phyloP scores from a whole-genome alignment of 2,888 invertebrate genomes.

The Drosophila picticornis region DNA sequence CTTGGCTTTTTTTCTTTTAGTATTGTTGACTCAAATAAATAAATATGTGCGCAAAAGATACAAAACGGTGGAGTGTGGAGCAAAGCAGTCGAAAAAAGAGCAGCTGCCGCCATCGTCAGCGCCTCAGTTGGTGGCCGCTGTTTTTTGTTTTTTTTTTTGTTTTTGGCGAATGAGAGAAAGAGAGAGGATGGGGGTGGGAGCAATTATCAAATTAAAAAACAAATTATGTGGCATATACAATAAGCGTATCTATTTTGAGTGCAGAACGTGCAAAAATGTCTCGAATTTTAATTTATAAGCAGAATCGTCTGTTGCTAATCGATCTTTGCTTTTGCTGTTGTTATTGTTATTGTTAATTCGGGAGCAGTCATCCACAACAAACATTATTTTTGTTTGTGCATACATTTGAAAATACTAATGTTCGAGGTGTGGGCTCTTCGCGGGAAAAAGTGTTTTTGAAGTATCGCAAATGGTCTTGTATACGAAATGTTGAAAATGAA shows the following conservation, averaged over 20 bases:
- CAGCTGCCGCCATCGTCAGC: slow-evolving; percentile 50
- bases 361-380: slow-evolving; percentile 24
- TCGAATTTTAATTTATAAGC: slow-evolving; percentile 33
- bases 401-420: slow-evolving; percentile 26
- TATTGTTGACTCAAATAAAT: slow-evolving; percentile 47
- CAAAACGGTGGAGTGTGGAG: slow-evolving; percentile 7
- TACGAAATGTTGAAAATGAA: slow-evolving; percentile 8
- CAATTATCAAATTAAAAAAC: slow-evolving; percentile 58
- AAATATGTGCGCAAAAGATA: slow-evolving; percentile 10
- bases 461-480: slow-evolving; percentile 24
- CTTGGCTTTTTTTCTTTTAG: slow-evolving; percentile 21
- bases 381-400: slow-evolving; percentile 35
- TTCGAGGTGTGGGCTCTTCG: slow-evolving; percentile 26
- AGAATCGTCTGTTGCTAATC: slow-evolving; percentile 24
- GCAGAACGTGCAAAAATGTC: slow-evolving; percentile 56
- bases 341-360: slow-evolving; percentile 3
- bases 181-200: background rate
- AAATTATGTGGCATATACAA: slow-evolving; percentile 44
- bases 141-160: too few species aligned
- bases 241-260: slow-evolving; percentile 29
- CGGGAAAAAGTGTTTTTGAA: slow-evolving; percentile 17
- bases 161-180: slow-evolving; percentile 11
- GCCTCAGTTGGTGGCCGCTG: slow-evolving; percentile 62
- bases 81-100: slow-evolving; percentile 8
- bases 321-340: slow-evolving; percentile 17